Evolutionary conservation across 2,113 vertebrate genomes (phyloP).

Genomic region (Rhagologus leucostigma): DNA sequence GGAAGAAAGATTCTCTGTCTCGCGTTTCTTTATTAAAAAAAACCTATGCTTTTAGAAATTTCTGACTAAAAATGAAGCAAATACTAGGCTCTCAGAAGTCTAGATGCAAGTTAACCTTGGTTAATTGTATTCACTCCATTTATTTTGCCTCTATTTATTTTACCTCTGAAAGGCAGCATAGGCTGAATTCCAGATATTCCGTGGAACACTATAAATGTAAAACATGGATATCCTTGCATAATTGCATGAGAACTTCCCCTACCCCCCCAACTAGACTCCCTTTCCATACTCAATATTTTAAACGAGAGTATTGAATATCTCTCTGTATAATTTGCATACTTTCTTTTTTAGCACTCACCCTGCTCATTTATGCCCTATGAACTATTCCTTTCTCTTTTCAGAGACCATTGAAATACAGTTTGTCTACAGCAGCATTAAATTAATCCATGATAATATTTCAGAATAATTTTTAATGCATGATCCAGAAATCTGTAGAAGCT

Average conservation of each 20-base stretch:
- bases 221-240: not conserved
- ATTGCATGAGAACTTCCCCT: not conserved
- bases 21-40: not conserved
- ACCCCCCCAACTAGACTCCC: not conserved
- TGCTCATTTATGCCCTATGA: not conserved
- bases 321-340: constrained; percentile 9
- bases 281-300: constrained; percentile 20
- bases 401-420: not conserved
- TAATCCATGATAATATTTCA: not conserved
- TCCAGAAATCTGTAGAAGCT: not conserved
- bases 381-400: not conserved
- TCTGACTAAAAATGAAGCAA: not conserved
- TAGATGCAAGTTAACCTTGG: not conserved
- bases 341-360: not conserved
- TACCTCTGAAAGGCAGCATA: not conserved
- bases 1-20: constrained; percentile 8
- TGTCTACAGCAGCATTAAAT: not conserved
- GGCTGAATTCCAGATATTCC: not conserved
- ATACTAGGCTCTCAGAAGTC: not conserved
- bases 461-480: not conserved
- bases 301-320: not conserved
- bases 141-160: constrained; percentile 31
- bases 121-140: not conserved
- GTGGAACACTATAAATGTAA: not conserved
- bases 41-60: not conserved